A percentile compares a stretch with the other conserved stretches of the same genome.
Conservation (phyloP, 2,888 invertebrate species). For the Xanthorhoe spadicearia region DNA sequence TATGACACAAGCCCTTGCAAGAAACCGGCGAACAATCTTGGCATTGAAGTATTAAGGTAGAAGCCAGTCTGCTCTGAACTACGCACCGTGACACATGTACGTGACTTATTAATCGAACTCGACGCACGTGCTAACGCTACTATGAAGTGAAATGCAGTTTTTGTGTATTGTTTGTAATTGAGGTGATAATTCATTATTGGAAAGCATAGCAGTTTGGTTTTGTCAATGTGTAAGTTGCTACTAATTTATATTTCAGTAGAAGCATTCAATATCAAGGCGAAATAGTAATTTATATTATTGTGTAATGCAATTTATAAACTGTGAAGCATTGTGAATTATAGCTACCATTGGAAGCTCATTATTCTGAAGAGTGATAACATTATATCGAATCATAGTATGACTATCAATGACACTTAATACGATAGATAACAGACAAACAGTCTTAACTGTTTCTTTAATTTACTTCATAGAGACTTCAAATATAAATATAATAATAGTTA, state of each 20-base stretch:
- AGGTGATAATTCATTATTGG: constrained; percentile 18
- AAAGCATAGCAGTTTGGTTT: constrained; percentile 8
- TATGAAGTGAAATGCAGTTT: constrained; percentile 37
- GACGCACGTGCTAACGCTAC: constrained; percentile 52
- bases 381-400: neutral
- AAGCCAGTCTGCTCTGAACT: constrained; percentile 55
- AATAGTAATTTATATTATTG: neutral
- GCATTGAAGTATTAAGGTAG: constrained; percentile 46
- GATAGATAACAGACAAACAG: neutral
- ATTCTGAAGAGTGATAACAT: neutral
- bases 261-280: neutral
- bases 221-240: constrained; percentile 37
- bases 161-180: constrained; percentile 25
- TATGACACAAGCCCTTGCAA: constrained; percentile 69
- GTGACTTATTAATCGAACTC: constrained; percentile 13
- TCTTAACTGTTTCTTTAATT: too few species aligned
- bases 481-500: too few species aligned
- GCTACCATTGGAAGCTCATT: neutral
- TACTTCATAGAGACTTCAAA: too few species aligned
- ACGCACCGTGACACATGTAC: constrained; percentile 48
- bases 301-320: neutral
- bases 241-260: neutral
- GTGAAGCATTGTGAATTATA: neutral
- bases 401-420: neutral
- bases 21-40: constrained; percentile 53